phyloP scores from a whole-genome alignment of 2,888 invertebrate species.

The Agonopterix alstromeriana region DNA sequence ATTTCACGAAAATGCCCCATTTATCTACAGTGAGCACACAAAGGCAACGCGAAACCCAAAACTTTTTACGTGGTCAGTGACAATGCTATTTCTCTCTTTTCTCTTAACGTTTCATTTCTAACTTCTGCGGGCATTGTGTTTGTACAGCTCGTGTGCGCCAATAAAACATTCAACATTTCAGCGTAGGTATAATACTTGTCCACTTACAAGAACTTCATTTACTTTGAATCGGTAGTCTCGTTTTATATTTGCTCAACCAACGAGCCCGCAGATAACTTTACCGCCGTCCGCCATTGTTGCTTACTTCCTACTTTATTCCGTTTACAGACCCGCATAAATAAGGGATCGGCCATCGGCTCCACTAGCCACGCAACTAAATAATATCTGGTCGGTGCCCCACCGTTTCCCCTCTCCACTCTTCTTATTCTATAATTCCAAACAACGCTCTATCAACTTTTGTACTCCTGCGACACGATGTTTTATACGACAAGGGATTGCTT shows the following conservation, averaged over 20 bases:
- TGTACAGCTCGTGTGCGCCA: slow-evolving; percentile 27
- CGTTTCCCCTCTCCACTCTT: slow-evolving; percentile 16
- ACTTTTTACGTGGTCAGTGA: slow-evolving; percentile 75
- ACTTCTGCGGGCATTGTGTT: slow-evolving; percentile 53
- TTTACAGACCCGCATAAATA: slow-evolving; percentile 69
- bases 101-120: slow-evolving; percentile 64
- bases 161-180: slow-evolving; percentile 28
- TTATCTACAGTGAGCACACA: slow-evolving; percentile 68
- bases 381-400: slow-evolving; percentile 14
- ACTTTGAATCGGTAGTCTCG: slow-evolving; percentile 31
- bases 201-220: slow-evolving; percentile 36
- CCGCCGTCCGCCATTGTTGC: slow-evolving; percentile 39
- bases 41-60: slow-evolving; percentile 70
- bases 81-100: slow-evolving; percentile 66
- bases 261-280: slow-evolving; percentile 64
- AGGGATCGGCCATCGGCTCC: slow-evolving; percentile 35
- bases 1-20: slow-evolving; percentile 73
- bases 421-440: slow-evolving; percentile 37
- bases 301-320: slow-evolving; percentile 58
- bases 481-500: slow-evolving; percentile 50
- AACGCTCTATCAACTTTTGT: slow-evolving; percentile 34
- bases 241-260: slow-evolving; percentile 56
- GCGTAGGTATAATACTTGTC: slow-evolving; percentile 22
- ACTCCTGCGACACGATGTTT: slow-evolving; percentile 39
- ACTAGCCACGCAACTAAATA: slow-evolving; percentile 39